phyloP scores from a whole-genome alignment of 1,140 invertebrate genomes.

The Euschistus heros region DNA sequence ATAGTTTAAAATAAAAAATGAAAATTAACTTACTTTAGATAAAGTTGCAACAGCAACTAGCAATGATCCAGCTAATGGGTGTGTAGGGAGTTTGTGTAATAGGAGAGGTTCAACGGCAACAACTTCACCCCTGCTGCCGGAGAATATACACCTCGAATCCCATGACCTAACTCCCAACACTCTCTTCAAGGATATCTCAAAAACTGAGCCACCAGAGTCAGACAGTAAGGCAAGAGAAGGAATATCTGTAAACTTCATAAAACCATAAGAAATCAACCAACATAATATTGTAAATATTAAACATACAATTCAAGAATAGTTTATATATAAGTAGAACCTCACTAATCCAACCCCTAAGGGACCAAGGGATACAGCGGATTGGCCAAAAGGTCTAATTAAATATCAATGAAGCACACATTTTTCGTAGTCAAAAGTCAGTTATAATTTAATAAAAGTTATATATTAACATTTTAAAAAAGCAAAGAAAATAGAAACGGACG shows the following conservation, averaged over 20 bases:
- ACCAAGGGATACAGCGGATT: too few relatives aligned
- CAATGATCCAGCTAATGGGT: conserved; percentile 61
- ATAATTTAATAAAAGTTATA: too few relatives aligned
- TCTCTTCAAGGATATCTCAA: conserved; percentile 83
- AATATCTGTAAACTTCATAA: conserved; percentile 58
- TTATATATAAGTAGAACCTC: too few relatives aligned
- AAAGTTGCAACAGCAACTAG: conserved; percentile 87
- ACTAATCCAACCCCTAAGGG: too few relatives aligned
- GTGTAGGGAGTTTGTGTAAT: conserved; percentile 52
- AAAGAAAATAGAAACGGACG: too few relatives aligned
- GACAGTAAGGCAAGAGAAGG: conserved; percentile 69
- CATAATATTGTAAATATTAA: too few relatives aligned
- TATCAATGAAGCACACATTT: too few relatives aligned
- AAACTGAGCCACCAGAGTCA: conserved; percentile 95
- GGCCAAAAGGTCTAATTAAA: too few relatives aligned
- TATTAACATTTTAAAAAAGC: too few relatives aligned
- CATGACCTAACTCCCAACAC: conserved; percentile 79
- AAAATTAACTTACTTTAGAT: conserved; percentile 52
- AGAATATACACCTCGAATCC: conserved; percentile 82
- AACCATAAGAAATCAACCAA: conserved; percentile 18
- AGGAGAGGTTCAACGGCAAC: conserved; percentile 76
- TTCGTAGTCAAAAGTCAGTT: too few relatives aligned
- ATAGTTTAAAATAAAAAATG: neutral
- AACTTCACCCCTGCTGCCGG: conserved; percentile 88
- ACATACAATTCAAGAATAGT: too few relatives aligned